A percentile compares a stretch with the other conserved stretches of the same genome.
Evolutionary conservation across 1,140 invertebrate genomes (phyloP).

Genomic region (Colletes latitarsis): DNA sequence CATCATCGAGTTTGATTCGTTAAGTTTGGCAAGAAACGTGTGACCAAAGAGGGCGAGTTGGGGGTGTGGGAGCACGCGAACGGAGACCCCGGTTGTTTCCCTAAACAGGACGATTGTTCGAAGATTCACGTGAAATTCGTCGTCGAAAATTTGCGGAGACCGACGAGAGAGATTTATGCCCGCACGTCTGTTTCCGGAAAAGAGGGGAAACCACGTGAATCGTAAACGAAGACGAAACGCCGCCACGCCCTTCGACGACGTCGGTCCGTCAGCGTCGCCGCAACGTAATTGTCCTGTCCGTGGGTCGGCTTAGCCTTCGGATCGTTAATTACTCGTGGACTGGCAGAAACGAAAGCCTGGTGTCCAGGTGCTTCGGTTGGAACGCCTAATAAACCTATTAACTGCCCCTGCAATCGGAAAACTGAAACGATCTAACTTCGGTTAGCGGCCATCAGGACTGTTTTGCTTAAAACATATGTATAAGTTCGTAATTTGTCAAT

Average conservation of each 20-base stretch:
- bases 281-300: conserved; percentile 5
- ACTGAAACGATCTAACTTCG: too few relatives aligned
- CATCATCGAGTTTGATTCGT: too few relatives aligned
- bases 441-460: too few relatives aligned
- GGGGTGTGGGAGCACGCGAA: too few relatives aligned
- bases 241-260: conserved; percentile 5
- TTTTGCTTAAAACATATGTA: too few relatives aligned
- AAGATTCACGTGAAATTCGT: not conserved
- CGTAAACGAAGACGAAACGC: not conserved
- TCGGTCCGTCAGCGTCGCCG: conserved; percentile 9
- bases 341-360: not conserved
- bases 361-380: conserved; percentile 1
- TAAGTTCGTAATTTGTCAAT: too few relatives aligned
- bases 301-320: conserved; percentile 16
- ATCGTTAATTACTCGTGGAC: conserved; percentile 37
- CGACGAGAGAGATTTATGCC: conserved; percentile 8
- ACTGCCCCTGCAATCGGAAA: too few relatives aligned
- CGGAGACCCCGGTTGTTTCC: not conserved
- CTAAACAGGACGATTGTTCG: not conserved
- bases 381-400: too few relatives aligned
- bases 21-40: too few relatives aligned
- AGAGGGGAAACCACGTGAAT: not conserved
- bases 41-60: too few relatives aligned
- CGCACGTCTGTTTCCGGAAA: not conserved
- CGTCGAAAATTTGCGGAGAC: not conserved